Base-by-base conservation (phyloP, 2,113 vertebrate species). In the Cyanoderma ruficeps region DNA sequence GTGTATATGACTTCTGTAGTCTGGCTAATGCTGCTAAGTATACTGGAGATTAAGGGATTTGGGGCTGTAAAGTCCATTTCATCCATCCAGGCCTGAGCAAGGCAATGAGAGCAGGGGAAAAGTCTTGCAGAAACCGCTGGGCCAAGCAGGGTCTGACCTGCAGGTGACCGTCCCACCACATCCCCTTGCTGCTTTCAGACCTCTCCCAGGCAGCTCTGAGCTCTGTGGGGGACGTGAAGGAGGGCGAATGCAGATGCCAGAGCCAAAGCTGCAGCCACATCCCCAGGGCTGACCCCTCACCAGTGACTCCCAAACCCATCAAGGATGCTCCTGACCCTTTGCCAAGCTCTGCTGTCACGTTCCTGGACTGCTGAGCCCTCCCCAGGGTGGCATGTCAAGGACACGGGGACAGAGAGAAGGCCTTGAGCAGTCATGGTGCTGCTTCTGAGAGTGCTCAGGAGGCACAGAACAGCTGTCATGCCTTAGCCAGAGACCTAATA, bases 41-140 rank as follows among this genome's bases (percentile, higher is more conserved):
- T 94, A 80, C 65, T 68, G 93, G 68, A 95, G 94, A 96, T 97
- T 96, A 97, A 96, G 74, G 94, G 97, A 97, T 97, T 97, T 93
- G 1, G 81, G 68, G 50, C 81, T 95, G 71, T 47, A 65, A 96
- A 95, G 89, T 92, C 93, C 20, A 18, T 94, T 93, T 96, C 87
- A 93, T 93, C 82, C 90, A 90, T 31, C 68, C 87, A 78, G 81
- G 63, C 80, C 74, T 13, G 2, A 59, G 79, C 76, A 79, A 95
- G 63, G 55, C 37, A 96, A 85, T 15, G 76, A 1, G 2, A 89
- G 49, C 64, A 60, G 37, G 52, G 15, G 49, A 55, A 39, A 27
- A 2, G 25, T 56, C 85, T 91, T 5, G 10, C 76, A 72, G 55
- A 84, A 84, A 35, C 7, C 1, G 1, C 57, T 0, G 3, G 39